Conservation (phyloP, 2,888 invertebrate species). For the Drosophila mulleri region DNA sequence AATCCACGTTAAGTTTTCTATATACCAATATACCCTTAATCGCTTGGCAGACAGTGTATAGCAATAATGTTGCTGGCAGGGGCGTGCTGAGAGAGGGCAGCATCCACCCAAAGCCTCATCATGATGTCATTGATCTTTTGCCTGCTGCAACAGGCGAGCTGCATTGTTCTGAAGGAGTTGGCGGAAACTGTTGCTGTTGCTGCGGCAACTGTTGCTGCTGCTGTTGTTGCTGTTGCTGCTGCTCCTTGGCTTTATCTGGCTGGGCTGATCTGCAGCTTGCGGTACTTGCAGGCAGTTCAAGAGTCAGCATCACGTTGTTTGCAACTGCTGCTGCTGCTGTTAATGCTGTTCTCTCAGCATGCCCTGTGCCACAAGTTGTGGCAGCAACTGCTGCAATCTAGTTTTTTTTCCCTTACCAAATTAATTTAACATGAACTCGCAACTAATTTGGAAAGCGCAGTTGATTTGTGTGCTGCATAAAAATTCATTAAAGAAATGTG, state of each 20-base stretch:
- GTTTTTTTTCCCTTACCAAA: slow-evolving; percentile 45
- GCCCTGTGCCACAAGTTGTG: slow-evolving; percentile 41
- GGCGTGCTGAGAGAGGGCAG: slow-evolving; percentile 17
- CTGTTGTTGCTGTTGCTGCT: slow-evolving; percentile 14
- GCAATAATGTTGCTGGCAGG: slow-evolving; percentile 1
- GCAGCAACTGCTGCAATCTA: slow-evolving; percentile 41
- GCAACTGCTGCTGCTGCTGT: slow-evolving; percentile 10
- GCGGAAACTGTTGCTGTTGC: slow-evolving; percentile 29
- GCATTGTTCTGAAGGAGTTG: slow-evolving; percentile 76
- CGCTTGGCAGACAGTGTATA: slow-evolving; percentile 1
- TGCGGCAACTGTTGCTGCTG: slow-evolving; percentile 30
- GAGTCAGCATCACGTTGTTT: slow-evolving; percentile 62
- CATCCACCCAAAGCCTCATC: slow-evolving; percentile 70
- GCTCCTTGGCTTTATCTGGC: slow-evolving; percentile 50
- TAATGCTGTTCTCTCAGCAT: slow-evolving; percentile 17
- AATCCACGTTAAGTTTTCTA: background rate
- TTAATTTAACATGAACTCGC: slow-evolving; percentile 74
- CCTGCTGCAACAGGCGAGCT: slow-evolving; percentile 60
- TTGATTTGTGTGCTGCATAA: slow-evolving; percentile 48
- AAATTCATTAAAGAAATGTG: slow-evolving; percentile 71
- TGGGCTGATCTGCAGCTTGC: slow-evolving; percentile 64
- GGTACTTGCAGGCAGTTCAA: slow-evolving; percentile 75
- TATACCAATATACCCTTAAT: background rate
- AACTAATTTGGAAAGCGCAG: slow-evolving; percentile 72
- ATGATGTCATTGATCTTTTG: slow-evolving; percentile 73